phyloP scores from a whole-genome alignment of 1,140 invertebrate species.

The Archegozetes longisetosus region DNA sequence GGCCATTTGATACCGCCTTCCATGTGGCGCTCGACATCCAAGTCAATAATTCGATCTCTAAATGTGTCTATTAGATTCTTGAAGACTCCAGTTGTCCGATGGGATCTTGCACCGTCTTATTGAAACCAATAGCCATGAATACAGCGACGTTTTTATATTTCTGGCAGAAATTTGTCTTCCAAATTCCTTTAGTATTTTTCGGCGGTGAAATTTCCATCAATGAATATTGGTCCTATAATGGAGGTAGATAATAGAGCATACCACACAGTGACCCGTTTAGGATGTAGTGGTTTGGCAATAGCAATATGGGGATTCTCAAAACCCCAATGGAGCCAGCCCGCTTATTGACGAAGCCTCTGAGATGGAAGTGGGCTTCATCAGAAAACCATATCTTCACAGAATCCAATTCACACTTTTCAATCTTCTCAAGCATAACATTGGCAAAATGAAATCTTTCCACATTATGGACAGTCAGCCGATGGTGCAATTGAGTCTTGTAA shows the following conservation, averaged over 20 bases:
- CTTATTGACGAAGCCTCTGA: constrained; percentile 16
- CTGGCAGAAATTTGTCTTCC: too few relatives aligned
- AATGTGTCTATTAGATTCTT: not conserved
- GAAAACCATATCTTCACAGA: too few relatives aligned
- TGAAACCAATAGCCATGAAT: not conserved
- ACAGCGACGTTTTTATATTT: too few relatives aligned
- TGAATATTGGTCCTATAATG: constrained; percentile 7
- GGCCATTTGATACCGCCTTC: not conserved
- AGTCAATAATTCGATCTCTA: not conserved
- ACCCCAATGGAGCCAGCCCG: constrained; percentile 19
- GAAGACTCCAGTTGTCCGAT: not conserved
- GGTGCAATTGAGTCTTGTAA: too few relatives aligned
- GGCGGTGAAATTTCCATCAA: not conserved
- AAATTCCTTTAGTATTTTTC: not conserved
- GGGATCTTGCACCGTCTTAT: not conserved
- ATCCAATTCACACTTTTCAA: too few relatives aligned
- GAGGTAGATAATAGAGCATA: not conserved
- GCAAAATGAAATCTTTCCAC: too few relatives aligned
- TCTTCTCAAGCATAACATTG: too few relatives aligned
- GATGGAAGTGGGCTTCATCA: constrained; percentile 12
- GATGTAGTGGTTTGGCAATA: not conserved
- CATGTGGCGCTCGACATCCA: not conserved
- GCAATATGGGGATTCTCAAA: constrained; percentile 15
- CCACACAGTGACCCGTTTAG: constrained; percentile 3
- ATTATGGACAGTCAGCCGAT: too few relatives aligned